Conservation (phyloP, 2,113 vertebrate genomes). For the Regulus satrapa region DNA sequence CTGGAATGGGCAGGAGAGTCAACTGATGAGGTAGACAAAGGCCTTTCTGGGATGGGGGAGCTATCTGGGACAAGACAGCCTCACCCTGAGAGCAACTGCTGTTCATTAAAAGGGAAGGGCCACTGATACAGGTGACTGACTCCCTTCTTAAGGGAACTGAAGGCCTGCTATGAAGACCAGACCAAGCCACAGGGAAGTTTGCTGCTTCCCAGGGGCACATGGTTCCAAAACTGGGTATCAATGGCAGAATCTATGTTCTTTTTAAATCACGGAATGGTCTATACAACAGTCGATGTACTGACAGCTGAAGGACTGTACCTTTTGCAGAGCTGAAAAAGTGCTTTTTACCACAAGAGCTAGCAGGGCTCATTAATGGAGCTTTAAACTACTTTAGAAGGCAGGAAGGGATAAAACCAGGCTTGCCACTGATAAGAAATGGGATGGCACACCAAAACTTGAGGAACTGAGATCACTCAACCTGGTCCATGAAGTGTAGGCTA, state of each 20-base stretch:
- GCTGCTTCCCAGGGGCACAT: not conserved
- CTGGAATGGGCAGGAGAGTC: not conserved
- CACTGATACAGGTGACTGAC: not conserved
- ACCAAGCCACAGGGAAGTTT: not conserved
- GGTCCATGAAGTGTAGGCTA: not conserved
- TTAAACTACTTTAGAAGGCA: not conserved
- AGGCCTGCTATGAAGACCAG: not conserved
- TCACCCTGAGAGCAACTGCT: accelerated
- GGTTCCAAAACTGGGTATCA: not conserved
- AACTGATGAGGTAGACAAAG: not conserved
- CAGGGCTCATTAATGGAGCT: not conserved
- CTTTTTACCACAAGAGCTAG: not conserved
- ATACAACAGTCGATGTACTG: not conserved
- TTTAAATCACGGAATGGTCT: not conserved
- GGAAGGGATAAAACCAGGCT: not conserved
- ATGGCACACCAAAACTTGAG: not conserved
- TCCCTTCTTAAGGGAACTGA: accelerated
- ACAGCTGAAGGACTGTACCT: not conserved
- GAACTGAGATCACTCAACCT: not conserved
- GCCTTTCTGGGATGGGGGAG: not conserved
- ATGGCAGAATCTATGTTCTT: accelerated
- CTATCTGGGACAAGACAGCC: not conserved
- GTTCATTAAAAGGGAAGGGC: not conserved
- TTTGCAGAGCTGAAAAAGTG: not conserved
- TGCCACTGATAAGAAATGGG: not conserved